Conservation (phyloP, 2,797 vertebrate species). For the Sebastiscus tertius region DNA sequence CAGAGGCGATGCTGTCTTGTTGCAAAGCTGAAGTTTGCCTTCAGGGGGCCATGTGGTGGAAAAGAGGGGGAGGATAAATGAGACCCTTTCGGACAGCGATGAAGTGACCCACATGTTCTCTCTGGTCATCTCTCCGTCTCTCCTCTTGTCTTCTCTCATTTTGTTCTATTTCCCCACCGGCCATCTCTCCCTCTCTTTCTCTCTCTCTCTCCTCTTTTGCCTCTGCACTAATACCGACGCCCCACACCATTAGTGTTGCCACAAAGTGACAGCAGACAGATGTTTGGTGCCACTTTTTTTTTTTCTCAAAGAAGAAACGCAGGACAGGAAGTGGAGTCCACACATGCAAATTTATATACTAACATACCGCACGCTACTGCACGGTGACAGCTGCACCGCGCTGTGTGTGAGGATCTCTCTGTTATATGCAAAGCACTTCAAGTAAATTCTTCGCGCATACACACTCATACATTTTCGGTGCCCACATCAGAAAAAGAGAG, state of each 20-base stretch:
- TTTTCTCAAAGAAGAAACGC: constrained; percentile 73
- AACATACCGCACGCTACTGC: constrained; percentile 11
- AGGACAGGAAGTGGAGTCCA: constrained; percentile 73
- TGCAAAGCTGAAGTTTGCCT: constrained; percentile 59
- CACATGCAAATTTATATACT: constrained; percentile 69
- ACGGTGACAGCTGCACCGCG: constrained; percentile 49
- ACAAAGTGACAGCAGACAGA: constrained; percentile 92
- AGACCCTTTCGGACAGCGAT: constrained; percentile 69
- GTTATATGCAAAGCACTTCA: constrained; percentile 56
- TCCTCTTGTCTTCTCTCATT: constrained; percentile 63
- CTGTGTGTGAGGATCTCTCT: constrained; percentile 17
- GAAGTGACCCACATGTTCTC: constrained; percentile 77
- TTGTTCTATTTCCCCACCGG: constrained; percentile 56
- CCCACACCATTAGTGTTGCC: constrained; percentile 86
- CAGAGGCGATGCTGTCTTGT: constrained; percentile 64
- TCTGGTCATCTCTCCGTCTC: constrained; percentile 71
- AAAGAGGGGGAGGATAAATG: constrained; percentile 57
- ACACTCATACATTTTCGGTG: constrained; percentile 22
- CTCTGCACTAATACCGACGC: constrained; percentile 41
- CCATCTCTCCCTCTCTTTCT: constrained; percentile 25
- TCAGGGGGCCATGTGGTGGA: constrained; percentile 36
- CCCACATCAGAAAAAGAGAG: constrained; percentile 43
- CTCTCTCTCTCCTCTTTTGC: constrained; percentile 10
- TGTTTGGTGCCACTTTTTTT: constrained; percentile 88
- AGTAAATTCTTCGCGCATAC: constrained; percentile 30